Base-by-base conservation (phyloP, 2,888 invertebrate species). In the Oxyscelio sp. region DNA sequence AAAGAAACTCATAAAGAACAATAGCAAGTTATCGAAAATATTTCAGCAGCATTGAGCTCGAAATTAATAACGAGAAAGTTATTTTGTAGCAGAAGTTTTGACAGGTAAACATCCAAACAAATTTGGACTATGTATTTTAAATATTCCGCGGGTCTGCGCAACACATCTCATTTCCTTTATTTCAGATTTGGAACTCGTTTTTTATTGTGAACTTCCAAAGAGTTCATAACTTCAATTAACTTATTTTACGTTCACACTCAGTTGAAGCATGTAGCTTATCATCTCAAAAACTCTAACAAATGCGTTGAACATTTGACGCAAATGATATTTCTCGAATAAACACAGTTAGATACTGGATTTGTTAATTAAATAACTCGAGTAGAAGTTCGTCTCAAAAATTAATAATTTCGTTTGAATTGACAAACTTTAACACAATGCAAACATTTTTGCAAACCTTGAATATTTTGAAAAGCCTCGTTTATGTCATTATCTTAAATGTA, bases 281-380 rank as follows among this genome's bases (percentile, higher is more conserved):
- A 34, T 24, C 50, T 24, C 48, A 34, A 48, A 48, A 71, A 50
- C 24, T 43, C 13, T 38, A 59, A 50, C 50, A 50, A 54, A 54
- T 21, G 24, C 40, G 38, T 38, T 54, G 24, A 40, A 54, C 38
- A 27, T 54, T 40, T 31, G 13, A 54, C 22, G n/a, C n/a, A n/a
- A n/a, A n/a, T n/a, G n/a, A n/a, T n/a, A n/a, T n/a, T n/a, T n/a
- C n/a, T n/a, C n/a, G n/a, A n/a, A n/a, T n/a, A n/a, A n/a, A n/a
- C n/a, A n/a, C n/a, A n/a, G n/a, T n/a, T n/a, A n/a, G n/a, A n/a
- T n/a, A n/a, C n/a, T n/a, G n/a, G n/a, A n/a, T 54, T 15, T 40
- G 17, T 54, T 54, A 68, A 54, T 40, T 40, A 21, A 71, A 48
- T 71, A 50, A 70, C n/a, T n/a, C n/a, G n/a, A n/a, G n/a, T n/a